Percentiles rank a stretch among this genome's conserved stretches.
phyloP scores from a whole-genome alignment of 2,888 invertebrate species.

The Euzophera pinguis region DNA sequence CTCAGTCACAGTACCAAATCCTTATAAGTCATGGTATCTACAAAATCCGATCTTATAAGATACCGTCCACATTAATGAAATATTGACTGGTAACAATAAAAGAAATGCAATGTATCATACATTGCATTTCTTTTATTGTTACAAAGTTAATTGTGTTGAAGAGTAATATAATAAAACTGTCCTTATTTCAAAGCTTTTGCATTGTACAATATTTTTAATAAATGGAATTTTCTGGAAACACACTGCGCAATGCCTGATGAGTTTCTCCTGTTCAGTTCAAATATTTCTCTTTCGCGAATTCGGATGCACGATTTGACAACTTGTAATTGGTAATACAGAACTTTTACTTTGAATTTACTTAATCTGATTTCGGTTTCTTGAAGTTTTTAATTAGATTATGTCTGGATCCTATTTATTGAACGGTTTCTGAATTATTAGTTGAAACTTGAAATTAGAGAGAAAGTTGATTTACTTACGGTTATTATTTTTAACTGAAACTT shows the following conservation, averaged over 20 bases:
- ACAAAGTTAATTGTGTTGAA: no score
- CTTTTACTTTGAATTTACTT: slow-evolving; percentile 3
- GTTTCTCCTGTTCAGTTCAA: neutral
- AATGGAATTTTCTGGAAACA: slow-evolving; percentile 3
- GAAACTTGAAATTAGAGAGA: no score
- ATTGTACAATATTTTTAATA: slow-evolving; percentile 2
- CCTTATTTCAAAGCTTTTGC: slow-evolving; percentile 2
- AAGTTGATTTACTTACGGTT: no score
- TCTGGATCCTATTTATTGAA: neutral
- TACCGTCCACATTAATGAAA: no score
- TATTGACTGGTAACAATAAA: neutral
- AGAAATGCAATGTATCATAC: neutral
- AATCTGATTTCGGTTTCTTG: neutral
- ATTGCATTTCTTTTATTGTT: no score
- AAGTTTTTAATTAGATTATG: slow-evolving; percentile 1
- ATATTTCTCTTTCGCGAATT: slow-evolving; percentile 5
- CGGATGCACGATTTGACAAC: slow-evolving; percentile 8
- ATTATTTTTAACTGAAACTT: no score
- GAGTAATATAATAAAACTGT: no score
- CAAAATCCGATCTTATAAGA: no score
- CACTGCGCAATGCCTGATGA: slow-evolving; percentile 4
- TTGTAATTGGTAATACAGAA: slow-evolving; percentile 11
- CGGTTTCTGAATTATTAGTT: no score
- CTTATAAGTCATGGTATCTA: no score
- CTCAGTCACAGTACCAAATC: no score